Evolutionary conservation across 1,140 invertebrate species (phyloP), one percentile per base, ranked within the genome.

Genomic region (Tribolium madens): DNA sequence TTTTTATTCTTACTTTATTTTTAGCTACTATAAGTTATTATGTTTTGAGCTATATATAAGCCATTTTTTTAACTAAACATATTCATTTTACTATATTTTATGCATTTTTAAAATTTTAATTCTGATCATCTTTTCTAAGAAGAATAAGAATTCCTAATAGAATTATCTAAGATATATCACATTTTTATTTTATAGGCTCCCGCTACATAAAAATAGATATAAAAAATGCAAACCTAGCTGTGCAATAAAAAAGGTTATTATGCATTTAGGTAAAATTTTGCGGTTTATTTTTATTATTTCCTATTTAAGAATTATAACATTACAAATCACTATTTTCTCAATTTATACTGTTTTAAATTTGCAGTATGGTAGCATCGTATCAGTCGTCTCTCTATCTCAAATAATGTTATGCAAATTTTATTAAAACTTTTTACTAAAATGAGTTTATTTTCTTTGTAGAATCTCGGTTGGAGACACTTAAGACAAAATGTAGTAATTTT

Each of bases 391-490:
- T 57, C 1, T 57, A 18, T 57, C 52, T 57, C 52, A 9, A 21
- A 17, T 57, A 57, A 57, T 57, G 52, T 26, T 26, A 57, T 57
- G 52, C 52, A 18, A 57, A 57, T 57, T 57, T 57, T 57, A 57
- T 57, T 57, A 57, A 57, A 9, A 17, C 17, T 18, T 57, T 57
- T 57, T 9, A 57, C 4, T 21, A 17, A 57, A 57, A 57, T 57
- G 7, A 21, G 52, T 57, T 57, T 57, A 57, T 57, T 17, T 57
- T 26, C 12, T 57, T 57, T 57, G 52, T n/a, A 9, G 17, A 12
- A 57, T 57, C 52, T 21, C 17, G 6, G 18, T 26, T 57, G 52
- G 5, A 57, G 52, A 57, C 18, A 42, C 36, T 42, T 42, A 42
- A 26, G 21, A 26, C 21, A 26, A 26, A 26, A 26, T 5, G 21